phyloP scores from a whole-genome alignment of 1,140 invertebrate genomes.

The Pseudomyrmex pallidus region DNA sequence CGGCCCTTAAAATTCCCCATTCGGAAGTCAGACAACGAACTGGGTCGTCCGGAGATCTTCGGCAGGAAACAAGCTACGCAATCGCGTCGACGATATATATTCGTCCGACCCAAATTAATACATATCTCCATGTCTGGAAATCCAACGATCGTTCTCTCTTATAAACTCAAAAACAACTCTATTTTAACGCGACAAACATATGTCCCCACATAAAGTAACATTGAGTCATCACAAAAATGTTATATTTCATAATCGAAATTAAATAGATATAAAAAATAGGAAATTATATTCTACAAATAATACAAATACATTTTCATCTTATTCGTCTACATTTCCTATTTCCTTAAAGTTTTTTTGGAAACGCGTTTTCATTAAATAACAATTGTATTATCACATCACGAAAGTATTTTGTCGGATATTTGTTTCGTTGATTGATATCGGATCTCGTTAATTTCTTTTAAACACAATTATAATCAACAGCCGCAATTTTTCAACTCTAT shows the following conservation, averaged over 20 bases:
- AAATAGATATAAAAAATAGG: neutral
- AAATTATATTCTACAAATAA: neutral
- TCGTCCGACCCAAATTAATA: slow-evolving; percentile 33
- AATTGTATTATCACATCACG: neutral
- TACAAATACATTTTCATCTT: no score
- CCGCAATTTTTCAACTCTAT: slow-evolving; percentile 9
- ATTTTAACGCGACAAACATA: no score
- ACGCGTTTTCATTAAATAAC: no score
- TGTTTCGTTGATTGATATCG: neutral
- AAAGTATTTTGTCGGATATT: neutral
- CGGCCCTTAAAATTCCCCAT: slow-evolving; percentile 11
- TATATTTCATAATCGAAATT: neutral
- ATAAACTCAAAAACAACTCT: no score
- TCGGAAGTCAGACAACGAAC: slow-evolving; percentile 25
- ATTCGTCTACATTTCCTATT: neutral
- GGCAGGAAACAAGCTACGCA: slow-evolving; percentile 28
- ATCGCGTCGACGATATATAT: neutral
- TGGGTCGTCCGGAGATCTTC: slow-evolving; percentile 31
- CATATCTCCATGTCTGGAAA: neutral
- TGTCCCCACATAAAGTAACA: no score
- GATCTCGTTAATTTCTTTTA: neutral
- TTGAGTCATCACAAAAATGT: neutral
- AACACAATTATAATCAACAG: neutral
- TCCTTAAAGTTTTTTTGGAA: no score
- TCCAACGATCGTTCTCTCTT: neutral